phyloP scores from a whole-genome alignment of 2,797 vertebrate genomes.

The Adrianichthys oophorus region DNA sequence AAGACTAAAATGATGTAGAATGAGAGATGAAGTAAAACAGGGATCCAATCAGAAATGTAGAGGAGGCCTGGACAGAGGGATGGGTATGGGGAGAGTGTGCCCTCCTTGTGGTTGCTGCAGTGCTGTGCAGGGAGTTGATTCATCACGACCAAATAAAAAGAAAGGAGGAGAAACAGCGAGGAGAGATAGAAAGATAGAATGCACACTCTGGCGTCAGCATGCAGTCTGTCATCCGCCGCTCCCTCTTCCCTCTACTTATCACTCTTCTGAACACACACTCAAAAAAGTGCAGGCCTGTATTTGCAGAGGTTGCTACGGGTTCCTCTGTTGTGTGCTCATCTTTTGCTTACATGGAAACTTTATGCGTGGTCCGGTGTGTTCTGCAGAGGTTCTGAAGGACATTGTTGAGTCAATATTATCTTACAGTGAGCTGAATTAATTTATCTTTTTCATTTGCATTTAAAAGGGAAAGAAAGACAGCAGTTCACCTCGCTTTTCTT shows the following conservation, averaged over 20 bases:
- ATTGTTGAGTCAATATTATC: slow-evolving; percentile 62
- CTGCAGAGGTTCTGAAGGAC: slow-evolving; percentile 48
- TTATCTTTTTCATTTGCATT: not conserved
- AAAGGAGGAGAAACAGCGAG: slow-evolving; percentile 35
- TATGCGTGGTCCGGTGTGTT: slow-evolving; percentile 23
- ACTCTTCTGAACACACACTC: slow-evolving; percentile 39
- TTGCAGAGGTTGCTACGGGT: slow-evolving; percentile 17
- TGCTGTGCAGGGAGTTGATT: slow-evolving; percentile 68
- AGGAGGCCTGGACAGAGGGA: slow-evolving; percentile 26
- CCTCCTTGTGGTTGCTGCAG: slow-evolving; percentile 69
- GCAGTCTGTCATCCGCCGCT: slow-evolving; percentile 62
- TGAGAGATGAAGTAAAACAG: slow-evolving; percentile 14
- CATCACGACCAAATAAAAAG: slow-evolving; percentile 75
- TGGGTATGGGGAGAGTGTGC: slow-evolving; percentile 50
- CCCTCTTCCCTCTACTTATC: slow-evolving; percentile 48
- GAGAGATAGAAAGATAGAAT: slow-evolving; percentile 25
- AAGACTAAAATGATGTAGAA: slow-evolving; percentile 4
- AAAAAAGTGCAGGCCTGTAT: slow-evolving; percentile 8
- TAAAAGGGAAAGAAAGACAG: slow-evolving; percentile 3
- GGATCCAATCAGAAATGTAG: slow-evolving; percentile 13
- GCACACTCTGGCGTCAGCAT: slow-evolving; percentile 64
- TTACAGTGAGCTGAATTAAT: slow-evolving; percentile 48
- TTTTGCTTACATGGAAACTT: slow-evolving; percentile 1
- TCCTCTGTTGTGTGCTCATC: slow-evolving; percentile 19
- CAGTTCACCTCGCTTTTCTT: slow-evolving; percentile 13